These are phyloP conservation scores for Oreotrochilus melanogaster DNA, from an alignment of 2,113 vertebrate species.

Conservation along the genomic window DNA sequence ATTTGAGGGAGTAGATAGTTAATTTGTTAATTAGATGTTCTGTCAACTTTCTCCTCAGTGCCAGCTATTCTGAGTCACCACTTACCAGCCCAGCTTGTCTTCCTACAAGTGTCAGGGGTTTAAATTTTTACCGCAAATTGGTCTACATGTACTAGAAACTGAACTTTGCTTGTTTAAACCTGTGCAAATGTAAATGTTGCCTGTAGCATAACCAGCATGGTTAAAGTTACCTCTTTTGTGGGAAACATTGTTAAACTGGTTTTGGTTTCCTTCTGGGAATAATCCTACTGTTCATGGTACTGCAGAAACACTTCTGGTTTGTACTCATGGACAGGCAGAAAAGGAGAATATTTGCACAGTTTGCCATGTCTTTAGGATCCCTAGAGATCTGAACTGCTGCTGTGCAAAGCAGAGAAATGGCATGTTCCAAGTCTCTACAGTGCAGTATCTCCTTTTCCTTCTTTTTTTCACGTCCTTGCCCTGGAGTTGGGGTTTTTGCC, in stretches of 20 bases:
- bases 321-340: not conserved
- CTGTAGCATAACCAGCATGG: not conserved
- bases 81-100: constrained; percentile 13
- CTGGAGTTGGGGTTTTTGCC: not conserved
- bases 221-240: not conserved
- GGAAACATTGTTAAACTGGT: not conserved
- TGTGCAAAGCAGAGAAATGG: not conserved
- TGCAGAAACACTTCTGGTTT: not conserved
- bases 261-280: not conserved
- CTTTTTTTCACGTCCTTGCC: not conserved
- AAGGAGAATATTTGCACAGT: not conserved
- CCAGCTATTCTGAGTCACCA: constrained; percentile 46
- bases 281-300: accelerated
- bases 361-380: not conserved
- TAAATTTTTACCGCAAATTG: not conserved
- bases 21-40: constrained; percentile 60
- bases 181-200: not conserved
- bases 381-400: not conserved
- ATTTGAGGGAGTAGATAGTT: constrained; percentile 50
- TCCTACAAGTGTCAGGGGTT: constrained; percentile 9
- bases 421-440: not conserved
- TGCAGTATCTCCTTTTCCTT: not conserved
- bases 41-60: constrained; percentile 42
- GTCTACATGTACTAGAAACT: not conserved
- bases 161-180: not conserved